Evolutionary conservation across 2,797 vertebrate species (phyloP).

Genomic region (Notolabrus celidotus): DNA sequence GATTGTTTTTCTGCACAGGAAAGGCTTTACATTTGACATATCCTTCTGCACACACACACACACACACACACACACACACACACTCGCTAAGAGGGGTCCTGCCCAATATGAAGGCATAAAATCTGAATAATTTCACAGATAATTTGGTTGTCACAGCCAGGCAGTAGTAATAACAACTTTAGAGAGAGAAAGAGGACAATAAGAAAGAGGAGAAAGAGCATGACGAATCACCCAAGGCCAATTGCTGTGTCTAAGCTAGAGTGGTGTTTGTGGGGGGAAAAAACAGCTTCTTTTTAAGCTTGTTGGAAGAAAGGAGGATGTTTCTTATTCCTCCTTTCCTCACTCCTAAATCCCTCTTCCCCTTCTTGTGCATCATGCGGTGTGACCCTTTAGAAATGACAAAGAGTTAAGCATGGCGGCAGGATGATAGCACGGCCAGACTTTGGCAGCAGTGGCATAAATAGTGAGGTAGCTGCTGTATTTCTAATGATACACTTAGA

Average conservation of each 20-base stretch:
- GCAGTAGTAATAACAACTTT: conserved; percentile 65
- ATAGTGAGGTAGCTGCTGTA: conserved; percentile 7
- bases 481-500: conserved; percentile 28
- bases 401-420: conserved; percentile 5
- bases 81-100: conserved; percentile 27
- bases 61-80: too few relatives aligned
- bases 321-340: conserved; percentile 36
- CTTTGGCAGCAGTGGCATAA: background rate
- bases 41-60: conserved; percentile 2
- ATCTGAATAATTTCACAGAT: conserved; percentile 73
- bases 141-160: conserved; percentile 61
- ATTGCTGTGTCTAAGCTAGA: conserved; percentile 54
- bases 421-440: background rate
- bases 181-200: conserved; percentile 55
- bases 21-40: conserved; percentile 14
- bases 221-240: conserved; percentile 58
- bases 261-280: conserved; percentile 45
- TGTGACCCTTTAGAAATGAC: conserved; percentile 32
- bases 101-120: conserved; percentile 37
- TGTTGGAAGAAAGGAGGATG: conserved; percentile 9
- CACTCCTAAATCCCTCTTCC: conserved; percentile 3
- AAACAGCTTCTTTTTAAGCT: conserved; percentile 36
- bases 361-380: conserved; percentile 7
- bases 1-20: conserved; percentile 30
- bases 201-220: conserved; percentile 36